Base-by-base conservation (phyloP, 1,140 invertebrate species). In the Helicorthomorpha holstii region DNA sequence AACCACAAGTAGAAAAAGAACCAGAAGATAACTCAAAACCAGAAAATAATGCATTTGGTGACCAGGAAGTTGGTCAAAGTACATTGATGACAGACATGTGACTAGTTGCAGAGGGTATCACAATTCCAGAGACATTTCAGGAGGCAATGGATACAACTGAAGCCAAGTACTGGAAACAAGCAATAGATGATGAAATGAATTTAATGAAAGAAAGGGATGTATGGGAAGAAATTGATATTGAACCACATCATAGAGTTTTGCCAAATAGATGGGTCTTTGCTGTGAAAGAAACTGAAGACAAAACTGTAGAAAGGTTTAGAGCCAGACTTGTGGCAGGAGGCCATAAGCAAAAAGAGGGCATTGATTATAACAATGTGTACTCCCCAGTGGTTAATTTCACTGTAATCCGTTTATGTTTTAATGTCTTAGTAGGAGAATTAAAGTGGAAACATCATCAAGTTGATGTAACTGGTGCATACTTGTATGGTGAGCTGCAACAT, bases 401-500 rank as follows among this genome's bases (percentile, higher is more conserved):
- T n/a, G n/a, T n/a, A n/a, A n/a, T n/a, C n/a, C n/a, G n/a, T n/a
- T n/a, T n/a, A n/a, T n/a, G n/a, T n/a, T n/a, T n/a, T n/a, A n/a
- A n/a, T n/a, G n/a, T 24, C n/a, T 46, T 41, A 19, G 38, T 19
- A 41, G 19, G 12, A 12, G 38, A 41, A 41, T 41, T 41, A 41
- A 41, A 41, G 12, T 41, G 38, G 38, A 19, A 41, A 41, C 12
- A 12, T 19, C 38, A 41, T 19, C 38, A 41, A 12, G 19, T 41
- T 12, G 38, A 41, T 19, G 19, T 41, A 12, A 41, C 38, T 41
- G 12, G 12, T 41, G 38, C 38, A 41, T 41, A 41, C 22, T 22
- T 49, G 24, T 62, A 69, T 58, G 65, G 12, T 12, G 38, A 41
- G 12, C 19, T 7, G 10, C 7, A 7, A 21, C 12, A 46, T 7